Base-by-base conservation (phyloP, 2,113 vertebrate genomes). In the Clarias magur region DNA sequence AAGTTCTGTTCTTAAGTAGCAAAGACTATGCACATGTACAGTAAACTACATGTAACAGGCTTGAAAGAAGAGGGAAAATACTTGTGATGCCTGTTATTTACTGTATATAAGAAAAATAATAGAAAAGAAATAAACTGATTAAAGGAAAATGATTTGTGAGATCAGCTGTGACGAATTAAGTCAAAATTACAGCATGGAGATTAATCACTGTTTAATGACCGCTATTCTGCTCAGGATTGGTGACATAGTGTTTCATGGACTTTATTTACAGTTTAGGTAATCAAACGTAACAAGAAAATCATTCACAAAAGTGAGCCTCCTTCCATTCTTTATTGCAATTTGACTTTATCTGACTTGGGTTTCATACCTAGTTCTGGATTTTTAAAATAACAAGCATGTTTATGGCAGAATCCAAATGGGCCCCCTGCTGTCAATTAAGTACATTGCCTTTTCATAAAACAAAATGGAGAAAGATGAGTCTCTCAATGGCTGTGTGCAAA, bases 371-470 rank as follows among this genome's bases (percentile, higher is more conserved):
- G 56, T 21, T 48, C 70, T 80, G 86, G 89, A 90, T 89, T 87
- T 90, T 60, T 21, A 87, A 88, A 86, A 89, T 86, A 57, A 90
- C 67, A 84, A 84, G 75, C 84, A 65, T 75, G n/a, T 90, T 25
- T 82, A 87, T 38, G 68, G 38, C 38, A 16, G n/a, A 89, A 91
- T 90, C 85, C 90, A 87, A 91, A 90, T 53, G 91, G 38, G 80
- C 84, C 85, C 90, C 90, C 84, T 89, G 89, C 23, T 91, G 42
- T 81, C 82, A 80, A 90, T 87, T 80, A 82, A 91, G 84, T 88
- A 89, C 91, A 89, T 92, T 93, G 79, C 90, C 79, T 93, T 93
- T 94, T 94, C 91, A 93, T 92, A 89, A 92, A 85, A 25, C 76
- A 89, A 91, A 89, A 59, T 86, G 89, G 88, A 85, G 38, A 86